Evolutionary conservation across 2,888 invertebrate genomes (phyloP).

Genomic region (Polyommatus icarus): DNA sequence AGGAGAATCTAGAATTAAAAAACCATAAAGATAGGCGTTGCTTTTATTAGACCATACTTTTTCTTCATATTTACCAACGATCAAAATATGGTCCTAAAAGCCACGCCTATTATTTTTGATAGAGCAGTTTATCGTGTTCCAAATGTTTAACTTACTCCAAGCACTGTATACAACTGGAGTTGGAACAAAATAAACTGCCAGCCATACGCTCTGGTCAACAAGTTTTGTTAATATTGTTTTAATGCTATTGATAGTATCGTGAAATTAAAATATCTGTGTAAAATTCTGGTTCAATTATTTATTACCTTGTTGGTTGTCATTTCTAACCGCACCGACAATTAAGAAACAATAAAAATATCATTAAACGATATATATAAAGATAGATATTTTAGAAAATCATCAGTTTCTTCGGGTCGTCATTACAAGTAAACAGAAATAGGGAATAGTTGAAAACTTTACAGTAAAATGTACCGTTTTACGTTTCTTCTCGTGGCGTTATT

Average conservation of each 20-base stretch:
- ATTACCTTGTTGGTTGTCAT: background rate
- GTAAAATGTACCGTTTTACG: background rate
- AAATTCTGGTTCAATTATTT: background rate
- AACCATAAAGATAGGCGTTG: background rate
- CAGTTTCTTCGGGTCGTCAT: background rate
- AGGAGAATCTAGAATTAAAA: background rate
- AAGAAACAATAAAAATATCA: background rate
- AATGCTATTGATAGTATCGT: background rate
- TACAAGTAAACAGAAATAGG: background rate
- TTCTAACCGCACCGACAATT: background rate
- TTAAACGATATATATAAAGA: background rate
- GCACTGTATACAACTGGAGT: background rate
- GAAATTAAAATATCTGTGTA: slow-evolving; percentile 15
- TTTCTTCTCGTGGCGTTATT: background rate
- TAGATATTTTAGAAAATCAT: background rate
- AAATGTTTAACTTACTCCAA: background rate
- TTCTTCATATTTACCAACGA: background rate
- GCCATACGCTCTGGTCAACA: slow-evolving; percentile 9
- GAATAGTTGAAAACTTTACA: background rate
- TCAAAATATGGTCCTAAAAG: background rate
- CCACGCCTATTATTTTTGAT: background rate
- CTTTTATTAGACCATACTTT: background rate
- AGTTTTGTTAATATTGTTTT: slow-evolving; percentile 19
- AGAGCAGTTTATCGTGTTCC: background rate
- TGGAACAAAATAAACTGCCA: background rate